A percentile compares a stretch with the other conserved stretches of the same genome.
These are phyloP conservation scores for Pedicia rivosa DNA, from an alignment of 2,888 invertebrate species.

Conservation along the genomic window DNA sequence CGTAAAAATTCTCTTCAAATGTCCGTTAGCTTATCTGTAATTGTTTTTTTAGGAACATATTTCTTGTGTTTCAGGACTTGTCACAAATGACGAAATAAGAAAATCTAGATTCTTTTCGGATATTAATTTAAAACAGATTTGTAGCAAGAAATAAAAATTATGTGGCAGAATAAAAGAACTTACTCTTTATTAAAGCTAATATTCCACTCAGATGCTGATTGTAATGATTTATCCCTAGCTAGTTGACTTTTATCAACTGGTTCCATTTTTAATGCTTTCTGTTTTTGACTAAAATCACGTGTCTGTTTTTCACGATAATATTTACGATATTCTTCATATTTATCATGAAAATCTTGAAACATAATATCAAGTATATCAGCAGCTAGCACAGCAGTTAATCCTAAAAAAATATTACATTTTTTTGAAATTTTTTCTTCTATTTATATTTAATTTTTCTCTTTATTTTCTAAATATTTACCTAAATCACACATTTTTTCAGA, in stretches of 20 bases:
- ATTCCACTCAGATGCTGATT: constrained; percentile 83
- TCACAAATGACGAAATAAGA: constrained; percentile 40
- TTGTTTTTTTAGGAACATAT: too few relatives aligned
- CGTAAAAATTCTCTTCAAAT: too few relatives aligned
- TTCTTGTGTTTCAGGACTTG: neutral
- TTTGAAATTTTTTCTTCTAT: too few relatives aligned
- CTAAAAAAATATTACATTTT: constrained; percentile 22
- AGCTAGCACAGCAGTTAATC: constrained; percentile 78
- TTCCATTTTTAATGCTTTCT: constrained; percentile 37
- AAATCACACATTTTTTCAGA: constrained; percentile 86
- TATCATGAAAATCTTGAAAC: constrained; percentile 87
- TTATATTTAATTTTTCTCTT: too few relatives aligned
- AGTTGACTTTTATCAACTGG: constrained; percentile 33
- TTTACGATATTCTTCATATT: constrained; percentile 80
- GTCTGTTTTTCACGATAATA: constrained; percentile 39
- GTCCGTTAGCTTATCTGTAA: too few relatives aligned
- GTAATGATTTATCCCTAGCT: constrained; percentile 59
- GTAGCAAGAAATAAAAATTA: neutral
- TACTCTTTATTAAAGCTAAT: constrained; percentile 56
- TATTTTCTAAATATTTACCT: constrained; percentile 36
- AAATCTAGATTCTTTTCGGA: constrained; percentile 79
- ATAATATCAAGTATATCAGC: constrained; percentile 91
- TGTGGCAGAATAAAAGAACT: constrained; percentile 14
- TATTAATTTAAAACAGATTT: constrained; percentile 40
- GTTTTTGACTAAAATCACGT: constrained; percentile 49